Evolutionary conservation across 1,140 invertebrate genomes (phyloP), one percentile per base, ranked within the genome.

Genomic region (Hycleus cichorii): DNA sequence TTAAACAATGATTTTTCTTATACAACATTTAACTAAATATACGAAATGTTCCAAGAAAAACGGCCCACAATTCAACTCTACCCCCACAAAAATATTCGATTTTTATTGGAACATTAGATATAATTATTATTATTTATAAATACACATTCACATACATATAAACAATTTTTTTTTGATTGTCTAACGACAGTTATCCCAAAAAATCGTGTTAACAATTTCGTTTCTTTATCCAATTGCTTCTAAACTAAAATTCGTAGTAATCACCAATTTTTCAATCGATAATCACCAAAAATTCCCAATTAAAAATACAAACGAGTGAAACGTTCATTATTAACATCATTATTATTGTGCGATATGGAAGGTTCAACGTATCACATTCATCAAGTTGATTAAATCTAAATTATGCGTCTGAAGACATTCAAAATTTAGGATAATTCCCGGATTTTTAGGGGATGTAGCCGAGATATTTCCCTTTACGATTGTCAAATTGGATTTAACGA

Each of bases 351-450:
- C 51, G 51, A 53, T 53, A 53, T 53, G 51, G 51, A 53, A 45
- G 51, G 51, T 53, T 53, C 45, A 53, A 45, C 32, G 51, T 53
- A 53, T 53, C 51, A 53, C 51, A 53, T 53, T 53, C 42, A 53
- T 45, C 4, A 53, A 52, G 27, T 32, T 45, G 46, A 42, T 39
- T 53, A 53, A 38, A 53, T 38, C 32, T 53, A n/a, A 45, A 26
- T 24, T 10, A 10, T 39, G 18, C 18, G 18, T 18, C 18, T 18
- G 18, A 18, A 18, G 18, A 18, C 18, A 18, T 18, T 18, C 1
- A 18, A 18, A 18, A 18, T 18, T 18, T 18, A 18, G 1, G 18
- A 18, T 18, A 18, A 18, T 18, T 18, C 18, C 18, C 18, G 18
- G 18, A 18, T 18, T 18, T 18, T 18, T 18, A 18, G 12, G 1